Evolutionary conservation across 2,888 invertebrate species (phyloP).

Genomic region (Perizoma flavofasciatum): DNA sequence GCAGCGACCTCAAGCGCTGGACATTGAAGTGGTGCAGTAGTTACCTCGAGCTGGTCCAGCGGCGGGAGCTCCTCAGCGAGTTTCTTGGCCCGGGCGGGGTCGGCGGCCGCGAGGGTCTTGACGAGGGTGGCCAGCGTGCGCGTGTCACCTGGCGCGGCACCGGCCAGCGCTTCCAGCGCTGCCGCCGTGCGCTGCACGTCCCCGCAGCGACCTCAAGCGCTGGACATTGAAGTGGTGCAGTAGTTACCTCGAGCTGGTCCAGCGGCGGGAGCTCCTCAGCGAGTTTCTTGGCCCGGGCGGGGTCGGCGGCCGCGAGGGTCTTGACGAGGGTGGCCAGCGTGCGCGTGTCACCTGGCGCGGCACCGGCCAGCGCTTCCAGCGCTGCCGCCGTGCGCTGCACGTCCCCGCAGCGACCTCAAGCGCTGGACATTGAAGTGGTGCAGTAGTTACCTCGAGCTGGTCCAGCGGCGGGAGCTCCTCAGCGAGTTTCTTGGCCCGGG

Average conservation of each 20-base stretch:
- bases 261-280: constrained; percentile 64
- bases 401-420: too few species aligned
- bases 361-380: constrained; percentile 87
- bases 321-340: constrained; percentile 95
- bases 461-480: constrained; percentile 62
- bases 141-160: constrained; percentile 89
- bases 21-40: too few species aligned
- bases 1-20: too few species aligned
- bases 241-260: constrained; percentile 57
- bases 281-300: constrained; percentile 88
- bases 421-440: too few species aligned
- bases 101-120: constrained; percentile 92
- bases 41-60: constrained; percentile 61
- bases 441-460: constrained; percentile 53
- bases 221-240: too few species aligned
- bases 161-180: constrained; percentile 88
- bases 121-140: constrained; percentile 95
- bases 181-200: constrained; percentile 91
- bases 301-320: constrained; percentile 93
- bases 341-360: constrained; percentile 90
- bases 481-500: constrained; percentile 88
- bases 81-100: constrained; percentile 90
- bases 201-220: too few species aligned
- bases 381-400: constrained; percentile 89
- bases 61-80: constrained; percentile 73